Evolutionary conservation across 2,888 invertebrate species (phyloP).

Genomic region (Philhelius pedissequus): DNA sequence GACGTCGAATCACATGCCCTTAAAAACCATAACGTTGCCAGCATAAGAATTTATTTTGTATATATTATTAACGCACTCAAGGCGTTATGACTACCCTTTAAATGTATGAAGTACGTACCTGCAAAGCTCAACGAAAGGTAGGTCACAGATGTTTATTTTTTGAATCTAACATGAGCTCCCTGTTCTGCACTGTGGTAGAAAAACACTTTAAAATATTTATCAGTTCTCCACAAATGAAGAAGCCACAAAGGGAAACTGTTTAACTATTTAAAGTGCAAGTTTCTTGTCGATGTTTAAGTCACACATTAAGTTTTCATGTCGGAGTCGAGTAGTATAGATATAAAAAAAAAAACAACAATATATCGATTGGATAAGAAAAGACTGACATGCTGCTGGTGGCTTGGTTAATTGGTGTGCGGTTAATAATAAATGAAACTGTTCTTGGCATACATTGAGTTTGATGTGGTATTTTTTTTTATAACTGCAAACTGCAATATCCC

Average conservation of each 20-base stretch:
- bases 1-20: too few relatives aligned
- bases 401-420: constrained; percentile 2
- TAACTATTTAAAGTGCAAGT: not conserved
- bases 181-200: not conserved
- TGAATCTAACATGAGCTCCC: not conserved
- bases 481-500: not conserved
- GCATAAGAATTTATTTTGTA: too few relatives aligned
- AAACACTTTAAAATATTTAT: not conserved
- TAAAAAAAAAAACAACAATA: not conserved
- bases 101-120: not conserved
- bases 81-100: too few relatives aligned
- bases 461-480: not conserved
- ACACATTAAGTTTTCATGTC: constrained; percentile 5
- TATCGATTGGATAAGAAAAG: not conserved
- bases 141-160: not conserved
- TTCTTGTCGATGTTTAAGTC: not conserved
- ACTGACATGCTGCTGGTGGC: not conserved
- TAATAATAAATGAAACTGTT: constrained; percentile 40
- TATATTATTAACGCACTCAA: too few relatives aligned
- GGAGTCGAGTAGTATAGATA: not conserved
- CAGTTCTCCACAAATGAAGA: not conserved
- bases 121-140: not conserved
- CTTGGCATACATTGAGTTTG: constrained; percentile 39
- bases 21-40: not conserved
- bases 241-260: not conserved